These are phyloP conservation scores for Xiphophorus couchianus DNA, from an alignment of 2,113 vertebrate species.

Conservation along the genomic window DNA sequence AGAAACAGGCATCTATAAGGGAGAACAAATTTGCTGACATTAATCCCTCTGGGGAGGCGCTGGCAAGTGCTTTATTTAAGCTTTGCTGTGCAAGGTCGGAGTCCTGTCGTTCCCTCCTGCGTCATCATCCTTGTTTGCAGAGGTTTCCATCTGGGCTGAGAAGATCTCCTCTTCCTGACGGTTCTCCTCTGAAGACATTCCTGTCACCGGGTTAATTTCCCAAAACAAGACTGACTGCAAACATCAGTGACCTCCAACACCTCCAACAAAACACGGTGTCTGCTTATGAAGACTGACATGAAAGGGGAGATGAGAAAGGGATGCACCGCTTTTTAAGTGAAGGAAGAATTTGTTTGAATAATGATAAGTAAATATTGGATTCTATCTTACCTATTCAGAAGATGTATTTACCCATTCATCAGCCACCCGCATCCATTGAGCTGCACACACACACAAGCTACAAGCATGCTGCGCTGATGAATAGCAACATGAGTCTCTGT, in stretches of 20 bases:
- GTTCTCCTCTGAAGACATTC: conserved; percentile 43
- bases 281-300: conserved; percentile 36
- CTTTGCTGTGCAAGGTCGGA: conserved; percentile 13
- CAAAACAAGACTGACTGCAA: conserved; percentile 55
- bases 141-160: conserved; percentile 56
- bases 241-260: conserved; percentile 49
- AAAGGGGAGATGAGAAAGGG: conserved; percentile 46
- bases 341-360: conserved; percentile 31
- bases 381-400: conserved; percentile 24
- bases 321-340: conserved; percentile 18
- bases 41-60: background rate
- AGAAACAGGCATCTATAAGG: conserved; percentile 5
- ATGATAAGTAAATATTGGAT: conserved; percentile 40
- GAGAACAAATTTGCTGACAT: background rate
- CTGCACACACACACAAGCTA: background rate
- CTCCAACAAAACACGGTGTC: conserved; percentile 42
- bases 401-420: conserved; percentile 48
- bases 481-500: conserved; percentile 19
- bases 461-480: conserved; percentile 16
- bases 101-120: conserved; percentile 33
- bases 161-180: conserved; percentile 44
- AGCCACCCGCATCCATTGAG: conserved; percentile 11
- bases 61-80: conserved; percentile 17
- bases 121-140: conserved; percentile 59
- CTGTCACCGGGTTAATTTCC: conserved; percentile 68